Conservation (phyloP, 2,797 vertebrate genomes). For the Moxostoma hubbsi region DNA sequence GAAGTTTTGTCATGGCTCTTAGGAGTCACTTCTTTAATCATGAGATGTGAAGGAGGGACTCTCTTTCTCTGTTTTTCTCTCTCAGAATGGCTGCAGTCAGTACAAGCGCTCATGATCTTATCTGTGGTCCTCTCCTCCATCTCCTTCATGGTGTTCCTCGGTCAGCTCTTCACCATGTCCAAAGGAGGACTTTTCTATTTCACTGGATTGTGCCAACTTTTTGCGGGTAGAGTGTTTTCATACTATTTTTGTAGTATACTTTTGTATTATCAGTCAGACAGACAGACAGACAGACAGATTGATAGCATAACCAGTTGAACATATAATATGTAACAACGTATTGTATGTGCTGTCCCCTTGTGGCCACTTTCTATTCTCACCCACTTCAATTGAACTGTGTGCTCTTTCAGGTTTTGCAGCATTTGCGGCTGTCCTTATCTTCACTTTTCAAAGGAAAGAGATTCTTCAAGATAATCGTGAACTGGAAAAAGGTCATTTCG, state of each 20-base stretch:
- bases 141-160: conserved; percentile 86
- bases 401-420: conserved; percentile 76
- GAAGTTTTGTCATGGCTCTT: too few species aligned
- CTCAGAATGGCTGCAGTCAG: conserved; percentile 85
- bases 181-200: conserved; percentile 89
- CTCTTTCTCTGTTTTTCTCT: conserved; percentile 23
- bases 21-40: too few species aligned
- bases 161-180: conserved; percentile 84
- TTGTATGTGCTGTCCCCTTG: background rate
- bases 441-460: conserved; percentile 80
- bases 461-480: conserved; percentile 73
- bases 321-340: too few species aligned
- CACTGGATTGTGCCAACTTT: conserved; percentile 86
- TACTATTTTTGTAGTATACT: background rate
- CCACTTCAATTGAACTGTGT: too few species aligned
- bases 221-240: conserved; percentile 75
- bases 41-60: background rate
- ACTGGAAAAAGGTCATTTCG: conserved; percentile 76
- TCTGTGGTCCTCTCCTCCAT: conserved; percentile 85
- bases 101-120: conserved; percentile 88
- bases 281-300: too few species aligned
- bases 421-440: conserved; percentile 86
- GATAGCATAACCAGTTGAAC: too few species aligned
- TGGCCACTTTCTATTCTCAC: background rate
- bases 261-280: too few species aligned